Percentiles rank a stretch among this genome's conserved stretches.
phyloP scores from a whole-genome alignment of 2,113 vertebrate genomes.

The Prunella fulvescens region DNA sequence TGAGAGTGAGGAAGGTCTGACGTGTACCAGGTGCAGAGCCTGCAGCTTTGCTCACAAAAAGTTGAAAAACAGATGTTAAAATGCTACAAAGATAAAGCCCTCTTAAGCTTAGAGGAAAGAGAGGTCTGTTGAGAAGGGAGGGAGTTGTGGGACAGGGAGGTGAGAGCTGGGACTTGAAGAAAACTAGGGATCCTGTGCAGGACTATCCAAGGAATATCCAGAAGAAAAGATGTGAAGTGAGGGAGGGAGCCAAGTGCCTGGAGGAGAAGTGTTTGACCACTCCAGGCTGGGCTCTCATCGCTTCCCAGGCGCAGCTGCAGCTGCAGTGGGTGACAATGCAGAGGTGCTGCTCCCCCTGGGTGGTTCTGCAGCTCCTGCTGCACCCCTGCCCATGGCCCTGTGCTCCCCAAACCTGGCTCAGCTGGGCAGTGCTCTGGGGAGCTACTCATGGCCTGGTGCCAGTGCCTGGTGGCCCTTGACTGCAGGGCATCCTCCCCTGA shows the following conservation, averaged over 20 bases:
- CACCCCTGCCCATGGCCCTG: neutral
- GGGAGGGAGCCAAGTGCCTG: neutral
- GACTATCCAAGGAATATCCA: neutral
- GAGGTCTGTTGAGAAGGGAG: neutral
- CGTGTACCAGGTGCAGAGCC: accelerated
- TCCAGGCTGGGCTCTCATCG: neutral
- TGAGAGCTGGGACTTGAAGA: neutral
- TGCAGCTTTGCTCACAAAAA: neutral
- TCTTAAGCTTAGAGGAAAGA: neutral
- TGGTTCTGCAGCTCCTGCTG: neutral
- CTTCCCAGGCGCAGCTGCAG: neutral
- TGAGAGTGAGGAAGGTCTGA: neutral
- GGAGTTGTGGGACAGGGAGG: neutral
- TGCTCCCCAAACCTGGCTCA: neutral
- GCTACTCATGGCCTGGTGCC: neutral
- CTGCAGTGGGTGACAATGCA: neutral
- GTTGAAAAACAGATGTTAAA: neutral
- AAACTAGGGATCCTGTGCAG: neutral
- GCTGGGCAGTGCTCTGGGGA: neutral
- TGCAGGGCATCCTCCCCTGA: neutral
- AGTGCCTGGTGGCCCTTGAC: neutral
- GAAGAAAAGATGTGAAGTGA: neutral
- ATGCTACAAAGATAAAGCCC: neutral
- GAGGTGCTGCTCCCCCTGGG: neutral
- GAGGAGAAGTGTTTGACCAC: neutral